Base-by-base conservation (phyloP, 2,888 invertebrate species). In the Macropis europaea region DNA sequence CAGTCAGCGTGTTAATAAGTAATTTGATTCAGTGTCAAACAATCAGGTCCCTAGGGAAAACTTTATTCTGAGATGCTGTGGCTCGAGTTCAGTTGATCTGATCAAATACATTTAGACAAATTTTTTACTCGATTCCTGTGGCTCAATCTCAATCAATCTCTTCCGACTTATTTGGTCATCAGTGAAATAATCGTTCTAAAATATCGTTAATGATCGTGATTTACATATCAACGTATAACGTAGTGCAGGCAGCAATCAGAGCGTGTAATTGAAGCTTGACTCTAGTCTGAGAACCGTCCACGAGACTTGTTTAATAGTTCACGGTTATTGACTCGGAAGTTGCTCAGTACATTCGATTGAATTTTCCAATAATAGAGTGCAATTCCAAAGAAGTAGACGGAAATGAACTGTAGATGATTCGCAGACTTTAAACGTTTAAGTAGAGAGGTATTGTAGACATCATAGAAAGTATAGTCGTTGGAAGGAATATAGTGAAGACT, bases 181-280 rank as follows among this genome's bases (percentile, higher is more conserved):
- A 56, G 6, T 15, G 28, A n/a, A 9, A 30, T 28, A n/a, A n/a
- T 24, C 15, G n/a, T 11, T 13, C 3, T 3, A 6, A 2, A 9
- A 5, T 19, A 19, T 6, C 22, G 15, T 9, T 59, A 22, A 17
- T 17, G 24, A 54, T 28, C 9, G 36, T 26, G 15, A 17, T 19
- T 34, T 43, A 7, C 30, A 19, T 9, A 17, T 7, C 7, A n/a
- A 32, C 26, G 9, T 6, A 7, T 3, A 2, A 17, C 9, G 19
- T 2, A 9, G 3, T 17, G 13, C 13, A 32, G 5, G 19, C 26
- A 26, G 9, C 5, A 54, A 11, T 11, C 36, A 22, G 36, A 62
- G 36, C 57, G 59, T 34, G 34, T 48, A 64, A 66, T 60, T 36
- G 36, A 50, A 45, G 28, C 17, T 11, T 15, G 13, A 53, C 9